Conservation (phyloP, 1,140 invertebrate genomes). For the Pseudobourletiella spinata region DNA sequence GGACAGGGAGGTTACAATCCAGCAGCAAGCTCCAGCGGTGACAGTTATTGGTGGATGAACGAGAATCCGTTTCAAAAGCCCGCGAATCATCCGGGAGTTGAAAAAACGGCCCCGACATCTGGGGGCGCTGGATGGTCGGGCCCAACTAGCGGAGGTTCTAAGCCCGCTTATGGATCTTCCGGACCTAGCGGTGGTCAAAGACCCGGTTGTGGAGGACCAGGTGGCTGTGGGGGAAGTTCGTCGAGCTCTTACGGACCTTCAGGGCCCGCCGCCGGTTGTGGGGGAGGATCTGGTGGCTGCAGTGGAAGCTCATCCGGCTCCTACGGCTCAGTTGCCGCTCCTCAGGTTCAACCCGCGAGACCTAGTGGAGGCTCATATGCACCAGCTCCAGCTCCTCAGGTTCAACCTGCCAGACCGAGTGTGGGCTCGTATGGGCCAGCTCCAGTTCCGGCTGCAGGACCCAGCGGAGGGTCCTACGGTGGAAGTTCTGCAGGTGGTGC, state of each 20-base stretch:
- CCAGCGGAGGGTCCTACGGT: neutral
- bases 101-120: conserved; percentile 16
- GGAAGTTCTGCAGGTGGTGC: neutral
- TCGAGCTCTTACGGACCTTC: no score
- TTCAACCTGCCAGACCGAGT: neutral
- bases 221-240: no score
- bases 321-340: neutral
- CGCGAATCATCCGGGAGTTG: conserved; percentile 30
- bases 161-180: no score
- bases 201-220: no score
- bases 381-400: neutral
- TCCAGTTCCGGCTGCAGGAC: neutral
- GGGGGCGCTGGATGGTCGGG: neutral
- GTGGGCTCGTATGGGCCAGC: neutral
- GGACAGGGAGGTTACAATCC: neutral
- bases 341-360: neutral
- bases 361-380: neutral
- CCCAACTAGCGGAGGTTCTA: no score
- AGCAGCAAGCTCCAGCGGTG: neutral
- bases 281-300: no score
- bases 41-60: conserved; percentile 29
- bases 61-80: conserved; percentile 32
- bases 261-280: no score
- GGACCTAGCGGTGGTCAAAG: no score
- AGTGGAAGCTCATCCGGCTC: neutral